Evolutionary conservation across 2,888 invertebrate species (phyloP).

Genomic region (Antheraea assamensis): DNA sequence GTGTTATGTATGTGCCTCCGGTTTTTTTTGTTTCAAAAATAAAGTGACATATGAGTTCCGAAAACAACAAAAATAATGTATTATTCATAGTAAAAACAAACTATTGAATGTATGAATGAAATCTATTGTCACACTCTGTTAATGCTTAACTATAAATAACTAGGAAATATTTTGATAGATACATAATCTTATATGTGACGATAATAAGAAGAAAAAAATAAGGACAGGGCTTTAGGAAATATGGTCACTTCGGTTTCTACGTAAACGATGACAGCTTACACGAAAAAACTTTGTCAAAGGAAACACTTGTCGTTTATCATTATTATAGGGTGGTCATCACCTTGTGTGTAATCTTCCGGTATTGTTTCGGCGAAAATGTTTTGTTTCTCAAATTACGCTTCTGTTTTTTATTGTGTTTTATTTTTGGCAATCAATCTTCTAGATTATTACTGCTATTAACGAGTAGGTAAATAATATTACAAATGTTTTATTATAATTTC

Average conservation of each 20-base stretch:
- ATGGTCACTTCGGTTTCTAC: neutral
- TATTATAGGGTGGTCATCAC: neutral
- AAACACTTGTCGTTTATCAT: conserved; percentile 7
- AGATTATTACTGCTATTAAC: too few relatives aligned
- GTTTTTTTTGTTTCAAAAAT: too few relatives aligned
- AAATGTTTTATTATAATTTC: too few relatives aligned
- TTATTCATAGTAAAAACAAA: too few relatives aligned
- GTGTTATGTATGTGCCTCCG: neutral
- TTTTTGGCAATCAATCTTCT: too few relatives aligned
- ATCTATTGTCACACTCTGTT: too few relatives aligned
- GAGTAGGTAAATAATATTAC: too few relatives aligned
- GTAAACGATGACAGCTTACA: neutral
- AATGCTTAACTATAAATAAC: too few relatives aligned
- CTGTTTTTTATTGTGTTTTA: too few relatives aligned
- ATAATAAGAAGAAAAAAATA: neutral
- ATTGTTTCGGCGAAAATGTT: conserved; percentile 1
- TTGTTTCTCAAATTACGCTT: neutral
- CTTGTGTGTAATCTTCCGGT: neutral
- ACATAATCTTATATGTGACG: neutral
- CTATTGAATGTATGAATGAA: too few relatives aligned
- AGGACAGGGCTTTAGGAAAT: conserved; percentile 1
- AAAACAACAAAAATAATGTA: too few relatives aligned
- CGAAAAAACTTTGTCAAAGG: neutral
- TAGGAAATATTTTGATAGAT: neutral
- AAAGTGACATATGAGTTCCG: too few relatives aligned